Conservation (phyloP, 2,113 vertebrate genomes). For the Ophthalmolycus amberensis region DNA sequence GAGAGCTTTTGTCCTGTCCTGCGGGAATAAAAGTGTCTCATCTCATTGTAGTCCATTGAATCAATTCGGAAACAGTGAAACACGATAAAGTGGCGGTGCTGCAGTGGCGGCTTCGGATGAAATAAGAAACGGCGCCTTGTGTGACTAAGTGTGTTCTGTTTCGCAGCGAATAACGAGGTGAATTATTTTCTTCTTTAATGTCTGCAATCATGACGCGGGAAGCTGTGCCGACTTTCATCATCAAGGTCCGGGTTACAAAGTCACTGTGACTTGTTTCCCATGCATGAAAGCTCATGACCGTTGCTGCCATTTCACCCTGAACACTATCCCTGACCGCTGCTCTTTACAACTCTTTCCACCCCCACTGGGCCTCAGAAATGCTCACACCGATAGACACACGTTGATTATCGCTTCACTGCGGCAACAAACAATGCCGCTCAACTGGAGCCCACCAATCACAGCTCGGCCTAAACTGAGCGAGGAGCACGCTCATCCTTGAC, state of each 20-base stretch:
- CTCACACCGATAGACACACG: conserved; percentile 34
- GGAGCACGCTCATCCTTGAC: conserved; percentile 58
- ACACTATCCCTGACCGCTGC: conserved; percentile 15
- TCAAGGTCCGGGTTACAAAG: conserved; percentile 34
- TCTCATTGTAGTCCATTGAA: conserved; percentile 65
- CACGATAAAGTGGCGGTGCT: conserved; percentile 43
- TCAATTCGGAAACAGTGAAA: conserved; percentile 50
- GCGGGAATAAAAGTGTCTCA: conserved; percentile 57
- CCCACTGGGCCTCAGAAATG: conserved; percentile 10
- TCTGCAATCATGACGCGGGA: conserved; percentile 17
- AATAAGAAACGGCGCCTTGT: conserved; percentile 29
- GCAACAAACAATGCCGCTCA: conserved; percentile 39
- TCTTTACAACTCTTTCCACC: conserved; percentile 9
- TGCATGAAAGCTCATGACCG: conserved; percentile 53
- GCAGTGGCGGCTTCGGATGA: conserved; percentile 18
- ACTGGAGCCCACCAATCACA: background rate
- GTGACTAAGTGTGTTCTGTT: conserved; percentile 28
- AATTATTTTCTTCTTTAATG: conserved; percentile 22
- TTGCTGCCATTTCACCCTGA: conserved; percentile 39
- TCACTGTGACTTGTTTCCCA: conserved; percentile 14
- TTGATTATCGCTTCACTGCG: conserved; percentile 48
- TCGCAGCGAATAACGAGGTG: conserved; percentile 31
- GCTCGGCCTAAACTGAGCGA: background rate
- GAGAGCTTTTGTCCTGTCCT: conserved; percentile 51
- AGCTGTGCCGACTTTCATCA: background rate